phyloP scores from a whole-genome alignment of 2,888 invertebrate species.

The Acleris literana region DNA sequence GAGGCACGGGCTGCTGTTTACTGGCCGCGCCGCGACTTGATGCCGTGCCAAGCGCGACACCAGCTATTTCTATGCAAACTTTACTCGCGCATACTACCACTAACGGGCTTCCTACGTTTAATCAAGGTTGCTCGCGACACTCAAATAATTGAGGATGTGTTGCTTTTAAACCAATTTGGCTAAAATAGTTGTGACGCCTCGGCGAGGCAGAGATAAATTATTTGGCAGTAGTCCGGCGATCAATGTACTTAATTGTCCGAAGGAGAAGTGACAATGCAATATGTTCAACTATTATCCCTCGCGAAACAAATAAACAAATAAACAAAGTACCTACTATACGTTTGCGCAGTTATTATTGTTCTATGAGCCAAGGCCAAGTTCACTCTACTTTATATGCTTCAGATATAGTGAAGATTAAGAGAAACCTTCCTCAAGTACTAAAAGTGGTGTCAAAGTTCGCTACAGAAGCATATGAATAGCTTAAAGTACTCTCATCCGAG shows the following conservation, averaged over 20 bases:
- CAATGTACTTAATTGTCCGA: slow-evolving; percentile 24
- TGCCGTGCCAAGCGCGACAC: slow-evolving; percentile 71
- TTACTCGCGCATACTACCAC: slow-evolving; percentile 29
- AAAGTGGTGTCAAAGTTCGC: no score
- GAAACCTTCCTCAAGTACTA: no score
- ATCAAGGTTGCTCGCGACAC: slow-evolving; percentile 26
- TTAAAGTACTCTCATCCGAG: slow-evolving; percentile 16
- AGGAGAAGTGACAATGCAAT: slow-evolving; percentile 21
- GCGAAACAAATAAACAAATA: slow-evolving; percentile 17
- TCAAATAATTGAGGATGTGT: slow-evolving; percentile 29
- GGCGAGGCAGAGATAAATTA: slow-evolving; percentile 20
- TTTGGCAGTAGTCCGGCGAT: slow-evolving; percentile 28
- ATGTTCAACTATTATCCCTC: slow-evolving; percentile 11
- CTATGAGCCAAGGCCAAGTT: no score
- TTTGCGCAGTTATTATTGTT: no score
- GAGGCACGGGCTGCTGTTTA: slow-evolving; percentile 53
- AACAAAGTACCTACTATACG: no score
- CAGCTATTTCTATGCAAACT: slow-evolving; percentile 65
- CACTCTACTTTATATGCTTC: no score
- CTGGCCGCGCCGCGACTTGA: slow-evolving; percentile 59
- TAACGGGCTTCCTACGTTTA: slow-evolving; percentile 26
- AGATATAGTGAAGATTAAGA: no score
- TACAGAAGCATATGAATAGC: neutral
- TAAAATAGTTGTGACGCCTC: slow-evolving; percentile 23
- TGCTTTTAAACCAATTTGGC: slow-evolving; percentile 16